phyloP scores from a whole-genome alignment of 1,140 invertebrate genomes.

The Diorhabda elongata region DNA sequence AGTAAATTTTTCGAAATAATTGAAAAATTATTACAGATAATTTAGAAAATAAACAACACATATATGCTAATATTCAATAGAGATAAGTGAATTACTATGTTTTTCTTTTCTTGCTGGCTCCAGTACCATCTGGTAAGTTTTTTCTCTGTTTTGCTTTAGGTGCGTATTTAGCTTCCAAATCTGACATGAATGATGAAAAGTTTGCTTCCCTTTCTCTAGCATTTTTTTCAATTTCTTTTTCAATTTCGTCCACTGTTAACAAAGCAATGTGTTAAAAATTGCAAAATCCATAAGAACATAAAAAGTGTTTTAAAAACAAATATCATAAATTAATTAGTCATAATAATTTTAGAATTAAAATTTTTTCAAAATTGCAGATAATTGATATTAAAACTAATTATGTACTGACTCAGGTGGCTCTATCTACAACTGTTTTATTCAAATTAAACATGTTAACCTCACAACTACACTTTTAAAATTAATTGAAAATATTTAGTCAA shows the following conservation, averaged over 20 bases:
- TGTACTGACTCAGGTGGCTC: too few species aligned
- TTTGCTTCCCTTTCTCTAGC: conserved; percentile 21
- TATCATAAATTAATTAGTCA: not conserved
- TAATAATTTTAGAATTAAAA: too few species aligned
- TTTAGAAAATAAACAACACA: not conserved
- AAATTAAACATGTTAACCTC: too few species aligned
- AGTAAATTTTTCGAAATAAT: not conserved
- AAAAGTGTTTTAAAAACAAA: conserved; percentile 5
- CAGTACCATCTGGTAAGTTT: not conserved
- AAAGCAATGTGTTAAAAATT: not conserved
- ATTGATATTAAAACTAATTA: too few species aligned
- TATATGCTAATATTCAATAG: not conserved
- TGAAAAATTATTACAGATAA: not conserved
- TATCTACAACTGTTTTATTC: too few species aligned
- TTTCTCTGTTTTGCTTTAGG: conserved; percentile 19
- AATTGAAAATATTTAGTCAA: too few species aligned
- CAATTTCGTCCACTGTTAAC: conserved; percentile 28
- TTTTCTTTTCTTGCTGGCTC: conserved; percentile 1
- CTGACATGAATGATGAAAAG: conserved; percentile 27
- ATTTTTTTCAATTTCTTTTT: conserved; percentile 27
- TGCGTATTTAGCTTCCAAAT: conserved; percentile 34
- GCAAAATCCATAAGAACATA: not conserved
- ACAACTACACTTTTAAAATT: too few species aligned
- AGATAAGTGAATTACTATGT: not conserved
- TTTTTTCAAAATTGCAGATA: too few species aligned